Evolutionary conservation across 2,797 vertebrate species (phyloP).

Genomic region (Pseudotriccus pelzelni): DNA sequence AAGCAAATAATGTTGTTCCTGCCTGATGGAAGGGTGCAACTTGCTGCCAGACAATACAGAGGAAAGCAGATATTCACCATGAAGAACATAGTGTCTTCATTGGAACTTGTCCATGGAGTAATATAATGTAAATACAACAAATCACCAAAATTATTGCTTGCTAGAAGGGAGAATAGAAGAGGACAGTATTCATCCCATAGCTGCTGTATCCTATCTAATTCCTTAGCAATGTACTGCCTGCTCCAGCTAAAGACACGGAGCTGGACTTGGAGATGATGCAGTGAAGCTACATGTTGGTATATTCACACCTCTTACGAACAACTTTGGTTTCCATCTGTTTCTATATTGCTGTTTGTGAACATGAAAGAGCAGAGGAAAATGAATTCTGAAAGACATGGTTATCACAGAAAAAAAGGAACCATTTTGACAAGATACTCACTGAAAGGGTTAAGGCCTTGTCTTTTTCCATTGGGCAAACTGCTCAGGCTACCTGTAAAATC

Average conservation of each 20-base stretch:
- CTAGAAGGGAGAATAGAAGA: background rate
- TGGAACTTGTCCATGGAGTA: background rate
- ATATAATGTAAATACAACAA: background rate
- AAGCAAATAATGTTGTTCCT: background rate
- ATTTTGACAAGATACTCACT: slow-evolving; percentile 80
- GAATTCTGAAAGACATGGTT: background rate
- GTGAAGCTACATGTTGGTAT: background rate
- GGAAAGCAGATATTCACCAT: background rate
- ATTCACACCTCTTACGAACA: background rate
- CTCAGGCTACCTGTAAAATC: slow-evolving; percentile 83
- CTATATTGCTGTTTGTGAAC: background rate
- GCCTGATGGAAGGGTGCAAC: background rate
- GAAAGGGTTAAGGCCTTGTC: slow-evolving; percentile 90
- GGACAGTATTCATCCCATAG: background rate
- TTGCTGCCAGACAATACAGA: background rate
- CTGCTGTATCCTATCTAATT: background rate
- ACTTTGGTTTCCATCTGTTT: background rate
- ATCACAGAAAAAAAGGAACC: background rate
- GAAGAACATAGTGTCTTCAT: background rate
- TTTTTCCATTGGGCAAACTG: slow-evolving; percentile 86
- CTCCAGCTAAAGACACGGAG: background rate
- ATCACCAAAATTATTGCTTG: background rate
- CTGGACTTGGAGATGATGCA: background rate
- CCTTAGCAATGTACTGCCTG: background rate
- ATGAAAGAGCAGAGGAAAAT: background rate